Base-by-base conservation (phyloP, 2,888 invertebrate genomes). In the Ectemnius lituratus region DNA sequence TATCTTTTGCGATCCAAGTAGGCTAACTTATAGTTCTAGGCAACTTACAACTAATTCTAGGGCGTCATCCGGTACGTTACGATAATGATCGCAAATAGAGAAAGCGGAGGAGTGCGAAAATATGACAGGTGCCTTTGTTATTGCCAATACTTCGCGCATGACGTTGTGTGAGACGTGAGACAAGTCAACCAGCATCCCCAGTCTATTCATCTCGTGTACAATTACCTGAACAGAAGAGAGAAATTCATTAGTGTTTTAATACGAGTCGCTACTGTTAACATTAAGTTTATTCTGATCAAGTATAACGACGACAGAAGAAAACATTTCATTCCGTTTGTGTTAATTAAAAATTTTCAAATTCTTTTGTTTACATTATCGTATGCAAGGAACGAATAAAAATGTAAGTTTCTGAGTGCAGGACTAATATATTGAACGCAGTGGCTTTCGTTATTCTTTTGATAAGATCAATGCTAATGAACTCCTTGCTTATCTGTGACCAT, bases 101-200 rank as follows among this genome's bases (percentile, higher is more conserved):
- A 91, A 93, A 16, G 93, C 93, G 0, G 93, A 93, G 0, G 94
- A 93, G 86, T 94, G 94, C 18, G 93, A 93, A 88, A 93, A 94
- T 72, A 94, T 94, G 71, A 94, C 92, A 0, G 94, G 94, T 2
- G 94, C 94, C 78, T 88, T 88, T 20, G 93, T 91, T 14, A 91
- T 87, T 13, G 87, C 87, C 27, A 94, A 87, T 20, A 92, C 92
- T 75, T 92, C 91, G 20, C 91, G 85, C 93, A 94, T 94, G 1
- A 94, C 93, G 68, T 91, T 91, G 73, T 92, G 91, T 2, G 93
- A 93, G 2, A 93, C 93, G 85, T 94, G 93, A 0, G 93, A 92
- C 66, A 93, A 86, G 85, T 94, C 94, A 6, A 94, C 92, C 86
- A 94, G 88, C 93, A 94, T 94, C 37, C 94, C 94, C 45, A 94